Evolutionary conservation across 1,140 invertebrate genomes (phyloP).

Genomic region (Helicorthomorpha holstii): DNA sequence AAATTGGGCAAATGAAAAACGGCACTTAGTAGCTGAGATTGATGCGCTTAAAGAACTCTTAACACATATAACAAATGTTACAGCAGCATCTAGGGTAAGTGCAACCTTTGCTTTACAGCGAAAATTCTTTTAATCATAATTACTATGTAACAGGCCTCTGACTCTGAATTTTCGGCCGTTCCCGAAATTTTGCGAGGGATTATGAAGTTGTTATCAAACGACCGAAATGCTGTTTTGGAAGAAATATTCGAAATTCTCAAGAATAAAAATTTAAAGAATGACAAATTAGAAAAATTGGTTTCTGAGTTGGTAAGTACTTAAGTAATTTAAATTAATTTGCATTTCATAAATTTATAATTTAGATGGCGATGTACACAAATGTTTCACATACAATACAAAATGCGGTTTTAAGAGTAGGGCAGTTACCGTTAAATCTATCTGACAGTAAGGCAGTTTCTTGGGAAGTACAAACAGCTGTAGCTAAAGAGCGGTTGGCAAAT

Average conservation of each 20-base stretch:
- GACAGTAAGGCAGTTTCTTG: neutral
- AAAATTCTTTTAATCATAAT: too few species aligned
- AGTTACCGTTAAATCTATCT: neutral
- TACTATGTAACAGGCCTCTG: too few species aligned
- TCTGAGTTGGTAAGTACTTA: neutral
- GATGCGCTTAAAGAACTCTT: constrained; percentile 7
- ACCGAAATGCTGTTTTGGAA: too few species aligned
- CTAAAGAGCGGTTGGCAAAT: neutral
- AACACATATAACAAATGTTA: neutral
- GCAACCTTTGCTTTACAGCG: too few species aligned
- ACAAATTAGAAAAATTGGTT: neutral
- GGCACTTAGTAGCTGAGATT: constrained; percentile 4
- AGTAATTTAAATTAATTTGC: too few species aligned
- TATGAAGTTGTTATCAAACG: neutral
- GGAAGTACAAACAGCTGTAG: neutral
- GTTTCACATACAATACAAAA: neutral
- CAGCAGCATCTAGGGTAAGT: constrained; percentile 1
- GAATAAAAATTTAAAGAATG: neutral
- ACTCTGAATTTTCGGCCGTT: neutral
- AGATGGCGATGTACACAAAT: neutral
- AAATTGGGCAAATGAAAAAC: constrained; percentile 5
- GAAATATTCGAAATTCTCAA: too few species aligned
- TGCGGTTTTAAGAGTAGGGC: neutral
- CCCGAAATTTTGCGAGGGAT: neutral
- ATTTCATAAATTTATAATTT: neutral